Base-by-base conservation (phyloP, 2,888 invertebrate genomes). In the Alloscopus bannaensis region DNA sequence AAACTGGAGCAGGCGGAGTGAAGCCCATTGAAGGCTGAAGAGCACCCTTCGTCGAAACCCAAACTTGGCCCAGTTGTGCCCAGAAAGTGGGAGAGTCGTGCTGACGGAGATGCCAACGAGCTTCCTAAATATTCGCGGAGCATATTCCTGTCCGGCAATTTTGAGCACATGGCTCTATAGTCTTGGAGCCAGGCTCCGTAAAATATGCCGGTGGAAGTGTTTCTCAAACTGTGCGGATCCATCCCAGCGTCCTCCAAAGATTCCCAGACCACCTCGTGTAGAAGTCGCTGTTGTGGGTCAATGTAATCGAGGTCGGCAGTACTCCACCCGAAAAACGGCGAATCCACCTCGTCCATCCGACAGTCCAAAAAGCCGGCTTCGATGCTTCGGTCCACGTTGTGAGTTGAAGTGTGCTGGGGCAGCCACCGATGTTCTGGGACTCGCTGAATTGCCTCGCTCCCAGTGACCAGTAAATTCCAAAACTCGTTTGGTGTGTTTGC, bases 61-160 rank as follows among this genome's bases (percentile, higher is more conserved):
- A 83, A 59, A 50, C 68, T 78, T 0, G 81, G 80, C 11, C 84
- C 84, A 4, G 79, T 82, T 4, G 72, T 50, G 13, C 73, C 81
- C 4, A 82, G 55, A 59, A 78, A 70, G 47, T 78, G 64, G n/a
- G 81, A 80, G 0, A 84, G 28, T 18, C 82, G 29, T 1, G 80
- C 69, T 2, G 81, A 64, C 0, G 66, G 57, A 2, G 71, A 57
- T 2, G 70, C 80, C 24, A 81, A 60, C 4, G 75, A 59, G 18
- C 75, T 84, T 36, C 82, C 83, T 40, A 80, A 29, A 45, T 84
- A 84, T 6, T 45, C 62, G n/a, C 81, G 28, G 28, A 75, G 69
- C 28, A 71, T 66, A n/a, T 78, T 66, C 16, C 36, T 16, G 2
- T 28, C 28, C 2, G 26, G 57, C 2, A 29, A 2, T 22, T 3